Conservation (phyloP, 2,113 vertebrate species). For the Noctilio leporinus region DNA sequence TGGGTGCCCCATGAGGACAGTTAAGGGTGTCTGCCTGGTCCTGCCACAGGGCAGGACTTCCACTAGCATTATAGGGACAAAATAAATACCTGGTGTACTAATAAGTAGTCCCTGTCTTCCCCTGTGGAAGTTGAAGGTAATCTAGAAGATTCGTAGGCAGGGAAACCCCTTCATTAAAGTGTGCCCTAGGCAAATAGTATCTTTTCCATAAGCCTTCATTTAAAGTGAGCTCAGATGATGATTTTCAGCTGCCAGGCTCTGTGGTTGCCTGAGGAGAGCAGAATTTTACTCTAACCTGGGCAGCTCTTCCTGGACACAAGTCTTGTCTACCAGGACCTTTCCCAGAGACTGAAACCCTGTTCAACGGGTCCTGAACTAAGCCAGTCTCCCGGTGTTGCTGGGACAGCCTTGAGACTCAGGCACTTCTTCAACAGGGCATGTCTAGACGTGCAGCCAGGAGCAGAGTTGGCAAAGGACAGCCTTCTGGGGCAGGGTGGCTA, state of each 20-base stretch:
- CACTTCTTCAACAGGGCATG: background rate
- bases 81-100: background rate
- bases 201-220: background rate
- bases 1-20: background rate
- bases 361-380: background rate
- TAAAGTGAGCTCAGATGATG: background rate
- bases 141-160: background rate
- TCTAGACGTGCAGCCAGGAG: background rate
- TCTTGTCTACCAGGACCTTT: background rate
- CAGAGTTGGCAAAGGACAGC: background rate
- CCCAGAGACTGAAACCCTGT: background rate
- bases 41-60: background rate
- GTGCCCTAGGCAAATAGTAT: background rate
- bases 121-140: background rate
- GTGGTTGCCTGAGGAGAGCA: background rate
- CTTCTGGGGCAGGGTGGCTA: rapidly evolving
- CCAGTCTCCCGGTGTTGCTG: background rate
- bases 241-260: background rate
- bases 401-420: background rate
- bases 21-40: background rate
- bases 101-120: background rate
- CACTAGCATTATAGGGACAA: background rate
- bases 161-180: background rate
- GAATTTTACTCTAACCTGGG: background rate
- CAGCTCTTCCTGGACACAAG: background rate